These are phyloP conservation scores for Channa striata DNA, from an alignment of 2,797 vertebrate genomes.

Conservation along the genomic window DNA sequence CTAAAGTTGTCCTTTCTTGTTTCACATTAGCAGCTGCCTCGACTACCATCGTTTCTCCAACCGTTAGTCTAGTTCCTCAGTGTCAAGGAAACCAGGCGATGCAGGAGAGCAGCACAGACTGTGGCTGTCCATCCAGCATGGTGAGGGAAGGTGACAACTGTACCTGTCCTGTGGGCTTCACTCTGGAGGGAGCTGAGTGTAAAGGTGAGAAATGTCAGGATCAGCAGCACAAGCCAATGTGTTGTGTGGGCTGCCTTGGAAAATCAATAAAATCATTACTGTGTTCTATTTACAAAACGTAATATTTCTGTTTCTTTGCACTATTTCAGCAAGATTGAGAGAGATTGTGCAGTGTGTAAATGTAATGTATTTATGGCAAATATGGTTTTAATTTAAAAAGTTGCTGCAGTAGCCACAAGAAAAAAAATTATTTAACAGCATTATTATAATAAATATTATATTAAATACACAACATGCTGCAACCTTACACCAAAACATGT, in stretches of 20 bases:
- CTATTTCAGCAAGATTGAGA: not conserved
- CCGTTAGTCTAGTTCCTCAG: constrained; percentile 19
- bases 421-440: not conserved
- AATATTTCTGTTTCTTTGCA: not conserved
- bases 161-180: constrained; percentile 77
- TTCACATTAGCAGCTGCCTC: constrained; percentile 33
- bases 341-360: not conserved
- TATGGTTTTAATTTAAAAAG: not conserved
- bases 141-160: constrained; percentile 65
- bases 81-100: constrained; percentile 74
- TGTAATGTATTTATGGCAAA: not conserved
- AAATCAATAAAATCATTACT: not conserved
- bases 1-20: not conserved
- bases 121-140: constrained; percentile 68
- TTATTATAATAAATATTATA: not conserved
- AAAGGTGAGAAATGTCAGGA: constrained; percentile 64
- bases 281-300: not conserved
- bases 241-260: not conserved
- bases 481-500: not conserved
- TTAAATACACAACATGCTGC: not conserved
- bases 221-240: not conserved
- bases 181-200: constrained; percentile 63
- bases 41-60: constrained; percentile 24
- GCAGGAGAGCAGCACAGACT: constrained; percentile 42
- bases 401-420: not conserved